These are phyloP conservation scores for Premnoplex brunnescens DNA, from an alignment of 2,797 vertebrate genomes.

Conservation along the genomic window DNA sequence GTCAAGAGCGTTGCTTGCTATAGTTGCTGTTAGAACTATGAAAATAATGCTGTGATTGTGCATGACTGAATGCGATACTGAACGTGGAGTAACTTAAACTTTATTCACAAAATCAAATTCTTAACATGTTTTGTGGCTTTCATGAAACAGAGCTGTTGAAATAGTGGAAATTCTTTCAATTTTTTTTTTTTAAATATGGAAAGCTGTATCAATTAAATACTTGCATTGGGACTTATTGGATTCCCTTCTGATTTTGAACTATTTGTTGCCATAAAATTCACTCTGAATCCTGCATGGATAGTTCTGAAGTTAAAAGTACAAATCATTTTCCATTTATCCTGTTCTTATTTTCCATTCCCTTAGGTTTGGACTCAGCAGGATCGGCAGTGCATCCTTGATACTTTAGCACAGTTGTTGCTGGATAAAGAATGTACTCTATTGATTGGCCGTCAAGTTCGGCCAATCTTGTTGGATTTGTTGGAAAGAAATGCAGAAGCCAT, in stretches of 20 bases:
- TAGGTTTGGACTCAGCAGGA: slow-evolving; percentile 93
- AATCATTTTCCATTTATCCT: not conserved
- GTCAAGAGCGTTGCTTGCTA: not conserved
- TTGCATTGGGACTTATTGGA: not conserved
- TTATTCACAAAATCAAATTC: not conserved
- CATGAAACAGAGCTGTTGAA: not conserved
- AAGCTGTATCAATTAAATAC: not conserved
- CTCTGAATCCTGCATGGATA: not conserved
- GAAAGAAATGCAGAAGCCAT: slow-evolving; percentile 90
- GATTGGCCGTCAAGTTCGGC: slow-evolving; percentile 87
- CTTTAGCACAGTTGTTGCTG: slow-evolving; percentile 85
- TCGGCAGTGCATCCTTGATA: slow-evolving; percentile 85
- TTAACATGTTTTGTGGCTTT: not conserved
- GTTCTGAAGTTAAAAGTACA: not conserved
- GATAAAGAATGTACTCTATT: slow-evolving; percentile 92
- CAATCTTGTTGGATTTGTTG: slow-evolving; percentile 90
- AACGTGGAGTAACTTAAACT: not conserved
- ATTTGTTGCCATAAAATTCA: not conserved
- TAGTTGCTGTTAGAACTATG: not conserved
- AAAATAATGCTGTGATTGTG: not conserved
- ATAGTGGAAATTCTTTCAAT: not conserved
- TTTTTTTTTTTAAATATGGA: not conserved
- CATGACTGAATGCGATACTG: not conserved
- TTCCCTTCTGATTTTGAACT: not conserved
- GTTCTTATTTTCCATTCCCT: not conserved